These are phyloP conservation scores for Tinea semifulvella DNA, from an alignment of 2,888 invertebrate genomes.

Conservation along the genomic window DNA sequence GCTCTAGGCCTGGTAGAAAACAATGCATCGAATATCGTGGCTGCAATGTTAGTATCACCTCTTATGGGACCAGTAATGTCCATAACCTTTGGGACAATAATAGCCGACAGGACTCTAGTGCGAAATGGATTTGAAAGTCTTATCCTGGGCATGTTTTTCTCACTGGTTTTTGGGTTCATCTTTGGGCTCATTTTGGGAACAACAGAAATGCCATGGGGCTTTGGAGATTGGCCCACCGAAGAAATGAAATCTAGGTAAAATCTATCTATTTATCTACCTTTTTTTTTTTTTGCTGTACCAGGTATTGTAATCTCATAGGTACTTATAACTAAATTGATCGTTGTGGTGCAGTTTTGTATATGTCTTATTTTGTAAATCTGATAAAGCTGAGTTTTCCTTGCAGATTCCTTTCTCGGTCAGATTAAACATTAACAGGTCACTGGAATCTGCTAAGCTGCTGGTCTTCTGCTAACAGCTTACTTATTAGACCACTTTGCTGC, in stretches of 20 bases:
- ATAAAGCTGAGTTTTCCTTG: no score
- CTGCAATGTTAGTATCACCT: constrained; percentile 80
- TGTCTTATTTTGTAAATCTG: no score
- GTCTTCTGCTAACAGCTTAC: no score
- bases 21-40: constrained; percentile 82
- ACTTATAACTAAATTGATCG: no score
- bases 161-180: constrained; percentile 80
- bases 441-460: no score
- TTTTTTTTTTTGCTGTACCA: no score
- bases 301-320: no score
- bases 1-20: constrained; percentile 86
- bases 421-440: no score
- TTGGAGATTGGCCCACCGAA: constrained; percentile 79
- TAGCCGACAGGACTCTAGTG: constrained; percentile 75
- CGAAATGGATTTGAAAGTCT: constrained; percentile 76
- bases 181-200: constrained; percentile 79
- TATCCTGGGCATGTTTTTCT: constrained; percentile 75
- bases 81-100: constrained; percentile 84
- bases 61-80: constrained; percentile 89
- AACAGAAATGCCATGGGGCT: constrained; percentile 80
- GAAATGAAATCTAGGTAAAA: constrained; percentile 81
- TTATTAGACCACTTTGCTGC: no score
- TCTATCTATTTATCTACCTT: no score
- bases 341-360: no score
- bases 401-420: no score